A percentile compares a stretch with the other conserved stretches of the same genome.
Evolutionary conservation across 1,140 invertebrate species (phyloP).

Genomic region (Chrysopa pallens): DNA sequence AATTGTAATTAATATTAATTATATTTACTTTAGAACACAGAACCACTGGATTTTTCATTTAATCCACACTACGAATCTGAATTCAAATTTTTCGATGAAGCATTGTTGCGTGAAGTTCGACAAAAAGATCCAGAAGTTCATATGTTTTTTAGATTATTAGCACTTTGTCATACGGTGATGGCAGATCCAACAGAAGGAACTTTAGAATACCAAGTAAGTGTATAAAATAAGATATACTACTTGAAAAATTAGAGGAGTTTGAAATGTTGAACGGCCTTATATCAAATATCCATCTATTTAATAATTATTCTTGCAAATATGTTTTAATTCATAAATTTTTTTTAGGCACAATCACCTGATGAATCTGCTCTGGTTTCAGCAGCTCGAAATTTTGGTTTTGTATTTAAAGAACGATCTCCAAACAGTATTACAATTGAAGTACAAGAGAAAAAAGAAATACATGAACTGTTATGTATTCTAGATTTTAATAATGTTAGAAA

Average conservation of each 20-base stretch:
- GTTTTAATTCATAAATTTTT: conserved; percentile 12
- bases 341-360: conserved; percentile 91
- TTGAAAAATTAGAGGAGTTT: too few species aligned
- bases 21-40: conserved; percentile 34
- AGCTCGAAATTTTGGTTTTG: conserved; percentile 95
- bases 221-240: too few species aligned
- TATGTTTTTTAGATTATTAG: conserved; percentile 76
- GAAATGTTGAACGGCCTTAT: too few species aligned
- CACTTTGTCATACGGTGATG: conserved; percentile 96
- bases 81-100: conserved; percentile 88
- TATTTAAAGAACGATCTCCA: conserved; percentile 85
- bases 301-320: too few species aligned
- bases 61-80: conserved; percentile 82
- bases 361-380: conserved; percentile 93
- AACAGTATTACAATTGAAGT: conserved; percentile 87
- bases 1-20: too few species aligned
- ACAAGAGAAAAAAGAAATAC: conserved; percentile 68
- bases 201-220: conserved; percentile 36
- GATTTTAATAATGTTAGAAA: conserved; percentile 99
- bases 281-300: too few species aligned
- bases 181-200: conserved; percentile 74
- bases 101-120: conserved; percentile 67
- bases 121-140: conserved; percentile 53
- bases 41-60: conserved; percentile 79
- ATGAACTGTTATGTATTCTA: conserved; percentile 91